Percentiles rank a stretch among this genome's conserved stretches.
Conservation (phyloP, 2,113 vertebrate genomes). For the Chamaea fasciata region DNA sequence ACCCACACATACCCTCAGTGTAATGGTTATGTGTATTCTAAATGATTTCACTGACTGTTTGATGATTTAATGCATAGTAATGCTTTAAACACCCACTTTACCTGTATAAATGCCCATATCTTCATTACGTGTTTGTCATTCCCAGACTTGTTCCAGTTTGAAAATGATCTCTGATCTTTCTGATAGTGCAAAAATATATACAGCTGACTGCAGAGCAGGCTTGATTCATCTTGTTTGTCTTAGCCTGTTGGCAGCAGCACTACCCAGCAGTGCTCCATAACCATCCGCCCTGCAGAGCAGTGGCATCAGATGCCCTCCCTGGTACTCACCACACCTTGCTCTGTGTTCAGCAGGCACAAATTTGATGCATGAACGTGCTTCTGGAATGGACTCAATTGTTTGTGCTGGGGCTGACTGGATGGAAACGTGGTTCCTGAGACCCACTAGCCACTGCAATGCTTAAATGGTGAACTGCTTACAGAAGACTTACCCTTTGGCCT, state of each 20-base stretch:
- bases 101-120: background rate
- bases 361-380: fast-evolving
- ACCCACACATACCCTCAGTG: background rate
- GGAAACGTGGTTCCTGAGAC: background rate
- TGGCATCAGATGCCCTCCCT: background rate
- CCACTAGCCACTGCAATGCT: background rate
- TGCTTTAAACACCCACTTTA: background rate
- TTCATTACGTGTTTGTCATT: background rate
- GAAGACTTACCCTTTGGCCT: background rate
- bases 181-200: background rate
- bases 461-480: background rate
- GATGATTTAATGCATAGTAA: background rate
- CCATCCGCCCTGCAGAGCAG: background rate
- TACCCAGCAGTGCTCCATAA: background rate
- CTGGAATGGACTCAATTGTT: background rate
- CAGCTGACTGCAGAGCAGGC: background rate
- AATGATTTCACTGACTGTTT: background rate
- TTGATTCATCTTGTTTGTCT: background rate
- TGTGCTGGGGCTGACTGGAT: background rate
- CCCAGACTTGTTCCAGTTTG: background rate
- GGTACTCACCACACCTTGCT: background rate
- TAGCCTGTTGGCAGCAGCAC: background rate
- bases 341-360: background rate
- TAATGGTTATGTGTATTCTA: background rate
- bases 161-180: background rate